These are phyloP conservation scores for Origma solitaria DNA, from an alignment of 2,113 vertebrate genomes.

Conservation along the genomic window DNA sequence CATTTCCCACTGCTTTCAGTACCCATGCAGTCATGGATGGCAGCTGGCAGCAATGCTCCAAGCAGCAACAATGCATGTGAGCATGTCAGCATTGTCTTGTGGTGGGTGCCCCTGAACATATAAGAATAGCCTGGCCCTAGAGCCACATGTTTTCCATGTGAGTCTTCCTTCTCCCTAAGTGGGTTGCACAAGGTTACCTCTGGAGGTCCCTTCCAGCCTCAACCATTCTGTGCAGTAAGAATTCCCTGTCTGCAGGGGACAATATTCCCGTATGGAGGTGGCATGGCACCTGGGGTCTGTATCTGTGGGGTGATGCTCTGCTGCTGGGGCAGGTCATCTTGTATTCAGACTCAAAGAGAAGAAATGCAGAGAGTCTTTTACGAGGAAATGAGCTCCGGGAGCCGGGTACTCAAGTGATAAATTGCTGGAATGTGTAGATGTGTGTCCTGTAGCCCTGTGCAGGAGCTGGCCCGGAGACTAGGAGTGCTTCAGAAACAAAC, in stretches of 20 bases:
- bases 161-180: neutral
- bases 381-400: neutral
- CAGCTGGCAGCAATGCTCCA: neutral
- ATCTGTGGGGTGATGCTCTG: neutral
- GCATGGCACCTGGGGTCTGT: neutral
- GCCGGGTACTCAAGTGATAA: neutral
- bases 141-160: neutral
- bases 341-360: neutral
- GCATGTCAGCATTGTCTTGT: neutral
- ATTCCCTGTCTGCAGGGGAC: neutral
- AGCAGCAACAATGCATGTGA: neutral
- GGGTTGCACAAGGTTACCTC: neutral
- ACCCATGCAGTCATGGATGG: neutral
- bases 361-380: neutral
- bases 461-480: neutral
- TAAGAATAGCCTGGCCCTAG: neutral
- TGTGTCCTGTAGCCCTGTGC: neutral
- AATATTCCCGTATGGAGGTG: fast-evolving
- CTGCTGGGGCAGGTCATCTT: neutral
- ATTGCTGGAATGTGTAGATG: neutral
- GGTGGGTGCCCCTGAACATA: neutral
- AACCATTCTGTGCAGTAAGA: neutral
- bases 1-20: neutral
- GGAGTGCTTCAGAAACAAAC: neutral
- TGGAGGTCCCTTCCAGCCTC: neutral